Evolutionary conservation across 2,113 vertebrate genomes (phyloP), one percentile per base, ranked within the genome.

Genomic region (Falcunculus frontatus): DNA sequence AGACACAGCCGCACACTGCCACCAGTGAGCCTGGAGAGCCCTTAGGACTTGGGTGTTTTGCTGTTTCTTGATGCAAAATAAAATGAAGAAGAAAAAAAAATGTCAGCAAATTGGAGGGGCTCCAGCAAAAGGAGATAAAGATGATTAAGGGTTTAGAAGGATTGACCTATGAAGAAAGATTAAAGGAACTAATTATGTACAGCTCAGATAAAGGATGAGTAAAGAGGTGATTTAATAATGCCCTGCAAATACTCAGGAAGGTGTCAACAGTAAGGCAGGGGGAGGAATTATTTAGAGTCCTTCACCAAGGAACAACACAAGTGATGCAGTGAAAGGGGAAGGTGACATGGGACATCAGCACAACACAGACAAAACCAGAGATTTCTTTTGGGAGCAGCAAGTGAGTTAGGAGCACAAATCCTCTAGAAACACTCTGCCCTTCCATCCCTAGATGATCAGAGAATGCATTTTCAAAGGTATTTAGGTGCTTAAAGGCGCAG

Each of bases 91-190:
- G 6, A 39, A 42, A 73, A 72, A 83, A 78, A 85, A 46, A 3
- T 41, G 80, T 75, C 84, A 95, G 95, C 70, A 90, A 95, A 94
- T 75, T 96, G 96, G 93, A 97, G 93, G 68, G 69, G 79, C 77
- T 97, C 93, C 96, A 96, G 87, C 62, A 91, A 79, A 91, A 91
- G 82, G 80, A 92, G 96, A 97, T 97, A 96, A 96, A 96, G 93
- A 96, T 97, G 96, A 97, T 97, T 95, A 97, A 97, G 75, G 84
- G 93, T 95, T 97, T 94, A 96, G 90, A 90, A 91, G 90, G 97
- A 97, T 97, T 97, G 96, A 97, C 97, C 97, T 97, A 96, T 39
- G 93, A 95, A 89, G 94, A 97, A 96, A 97, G 97, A 97, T 97
- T 97, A 97, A 97, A 97, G 90, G 93, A 97, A 96, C 96, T 97